These are phyloP conservation scores for Zapus hudsonius DNA, from an alignment of 2,113 vertebrate species.

Conservation along the genomic window DNA sequence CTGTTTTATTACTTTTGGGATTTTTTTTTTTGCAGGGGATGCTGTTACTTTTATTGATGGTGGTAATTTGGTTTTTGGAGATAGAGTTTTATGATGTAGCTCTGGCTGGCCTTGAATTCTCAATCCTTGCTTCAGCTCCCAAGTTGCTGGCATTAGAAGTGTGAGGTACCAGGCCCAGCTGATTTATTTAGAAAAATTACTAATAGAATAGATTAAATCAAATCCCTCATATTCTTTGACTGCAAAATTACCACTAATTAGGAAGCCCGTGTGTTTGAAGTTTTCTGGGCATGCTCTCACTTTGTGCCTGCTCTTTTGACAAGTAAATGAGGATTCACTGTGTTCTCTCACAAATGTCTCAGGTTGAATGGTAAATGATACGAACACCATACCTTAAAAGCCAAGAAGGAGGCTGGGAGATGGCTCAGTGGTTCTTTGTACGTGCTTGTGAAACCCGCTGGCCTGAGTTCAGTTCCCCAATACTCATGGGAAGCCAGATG, in stretches of 20 bases:
- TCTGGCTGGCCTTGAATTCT: no score
- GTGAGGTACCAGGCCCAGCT: neutral
- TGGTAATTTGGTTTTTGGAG: no score
- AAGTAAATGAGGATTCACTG: conserved; percentile 12
- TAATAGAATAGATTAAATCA: neutral
- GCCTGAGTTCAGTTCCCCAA: no score
- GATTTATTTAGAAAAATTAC: neutral
- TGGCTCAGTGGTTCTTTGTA: no score
- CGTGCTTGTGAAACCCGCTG: no score
- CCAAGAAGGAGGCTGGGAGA: neutral
- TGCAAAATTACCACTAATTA: neutral
- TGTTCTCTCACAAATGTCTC: conserved; percentile 40
- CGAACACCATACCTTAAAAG: neutral
- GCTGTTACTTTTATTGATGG: no score
- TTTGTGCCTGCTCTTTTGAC: neutral
- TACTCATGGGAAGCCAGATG: no score
- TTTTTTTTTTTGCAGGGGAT: no score
- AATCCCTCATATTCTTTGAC: conserved; percentile 17
- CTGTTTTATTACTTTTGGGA: neutral
- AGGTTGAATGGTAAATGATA: neutral
- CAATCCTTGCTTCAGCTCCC: no score
- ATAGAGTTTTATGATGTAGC: no score
- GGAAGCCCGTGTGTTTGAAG: neutral
- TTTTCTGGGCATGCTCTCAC: neutral
- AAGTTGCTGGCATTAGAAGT: neutral